Evolutionary conservation across 2,888 invertebrate genomes (phyloP), one percentile per base, ranked within the genome.

Genomic region (Gnatocerus cornutus): DNA sequence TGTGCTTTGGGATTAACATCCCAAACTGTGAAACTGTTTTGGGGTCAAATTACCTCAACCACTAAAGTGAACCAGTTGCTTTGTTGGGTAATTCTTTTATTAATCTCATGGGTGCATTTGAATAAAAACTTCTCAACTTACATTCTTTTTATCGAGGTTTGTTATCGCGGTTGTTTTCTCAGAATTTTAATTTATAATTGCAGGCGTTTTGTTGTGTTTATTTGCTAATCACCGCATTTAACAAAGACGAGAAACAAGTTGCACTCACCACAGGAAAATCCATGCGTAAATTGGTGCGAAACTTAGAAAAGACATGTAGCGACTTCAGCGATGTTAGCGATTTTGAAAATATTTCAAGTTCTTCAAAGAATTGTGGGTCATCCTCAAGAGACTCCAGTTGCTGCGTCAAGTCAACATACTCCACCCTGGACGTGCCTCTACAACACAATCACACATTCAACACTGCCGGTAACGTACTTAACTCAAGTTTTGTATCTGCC

Each of bases 51-150:
- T 8, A 21, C 69, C 6, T 29, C 68, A 7, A 70, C 71, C 50
- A 66, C 71, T 67, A 80, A 77, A 73, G 29, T 74, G 0, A 77
- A 77, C 72, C 74, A 75, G 66, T 45, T 74, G 16, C 61, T 79
- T 27, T 74, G 77, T 10, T 80, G 79, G 80, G 66, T 74, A 33
- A 69, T 77, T 53, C 39, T 80, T 8, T 12, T 73, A 3, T 61
- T 76, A 39, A 71, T 69, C 29, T 73, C 75, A 9, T 68, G 69
- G 55, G 43, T 73, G 6, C 48, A 43, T 12, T 65, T 74, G 46
- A 67, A 45, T 46, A 43, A 59, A 9, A 37, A 29, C 63, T 68
- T 30, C 10, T 48, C 48, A 37, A 29, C 41, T 61, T 53, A 46
- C 45, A 39, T 56, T 14, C 21, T 68, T 13, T 46, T 50, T 53